phyloP scores from a whole-genome alignment of 2,888 invertebrate species.

The Sphaeridia pumilis region DNA sequence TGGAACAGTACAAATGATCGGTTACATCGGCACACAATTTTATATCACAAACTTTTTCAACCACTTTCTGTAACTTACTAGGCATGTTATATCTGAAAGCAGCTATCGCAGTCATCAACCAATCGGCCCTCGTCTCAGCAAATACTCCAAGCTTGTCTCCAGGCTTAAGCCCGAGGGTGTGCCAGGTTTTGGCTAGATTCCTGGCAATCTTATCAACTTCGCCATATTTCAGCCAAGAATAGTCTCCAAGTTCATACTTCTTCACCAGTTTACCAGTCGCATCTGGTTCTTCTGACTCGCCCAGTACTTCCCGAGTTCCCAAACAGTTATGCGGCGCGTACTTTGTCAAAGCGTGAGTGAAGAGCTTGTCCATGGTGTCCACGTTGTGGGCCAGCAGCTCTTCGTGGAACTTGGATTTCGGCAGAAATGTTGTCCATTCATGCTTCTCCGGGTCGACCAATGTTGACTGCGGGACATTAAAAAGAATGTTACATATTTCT shows the following conservation, averaged over 20 bases:
- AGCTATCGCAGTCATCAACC: conserved; percentile 94
- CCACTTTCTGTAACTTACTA: conserved; percentile 42
- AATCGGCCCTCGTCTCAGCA: conserved; percentile 94
- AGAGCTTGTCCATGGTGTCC: conserved; percentile 69
- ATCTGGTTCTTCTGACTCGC: conserved; percentile 87
- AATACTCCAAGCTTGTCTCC: conserved; percentile 76
- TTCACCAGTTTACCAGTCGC: conserved; percentile 41
- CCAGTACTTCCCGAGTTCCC: conserved; percentile 77
- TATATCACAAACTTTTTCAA: not conserved
- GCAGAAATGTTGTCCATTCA: conserved; percentile 21
- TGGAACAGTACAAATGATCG: too few species aligned
- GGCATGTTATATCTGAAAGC: conserved; percentile 89
- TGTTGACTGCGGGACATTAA: too few species aligned
- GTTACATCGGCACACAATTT: not conserved
- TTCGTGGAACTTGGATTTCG: conserved; percentile 20
- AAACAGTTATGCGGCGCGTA: conserved; percentile 64
- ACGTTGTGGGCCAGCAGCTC: conserved; percentile 50
- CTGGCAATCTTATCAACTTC: conserved; percentile 65
- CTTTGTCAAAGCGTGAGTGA: conserved; percentile 61
- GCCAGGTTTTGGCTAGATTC: conserved; percentile 71
- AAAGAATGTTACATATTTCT: too few species aligned
- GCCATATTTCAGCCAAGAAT: conserved; percentile 73
- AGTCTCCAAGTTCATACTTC: conserved; percentile 82
- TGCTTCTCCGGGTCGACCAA: conserved; percentile 22
- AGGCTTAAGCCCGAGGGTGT: conserved; percentile 61